phyloP scores from a whole-genome alignment of 35 echinoderm and acorn worm genomes.

The Nesometra sesokonis region DNA sequence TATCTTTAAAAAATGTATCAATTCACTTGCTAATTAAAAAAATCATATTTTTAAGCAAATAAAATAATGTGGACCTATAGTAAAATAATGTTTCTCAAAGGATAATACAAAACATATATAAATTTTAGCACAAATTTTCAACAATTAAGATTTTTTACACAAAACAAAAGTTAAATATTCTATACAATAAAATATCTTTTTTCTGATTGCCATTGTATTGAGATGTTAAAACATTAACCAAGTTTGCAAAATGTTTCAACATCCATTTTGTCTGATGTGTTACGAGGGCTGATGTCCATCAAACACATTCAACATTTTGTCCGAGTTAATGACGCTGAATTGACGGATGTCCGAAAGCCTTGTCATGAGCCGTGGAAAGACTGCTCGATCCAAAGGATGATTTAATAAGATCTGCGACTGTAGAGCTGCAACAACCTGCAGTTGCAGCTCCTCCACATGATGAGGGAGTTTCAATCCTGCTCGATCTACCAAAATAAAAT shows the following conservation, averaged over 20 bases:
- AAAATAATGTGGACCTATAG: too few relatives aligned
- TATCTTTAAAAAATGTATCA: too few relatives aligned
- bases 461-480: constrained; percentile 50
- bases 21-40: too few relatives aligned
- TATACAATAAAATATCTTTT: not conserved
- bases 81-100: too few relatives aligned
- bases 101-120: too few relatives aligned
- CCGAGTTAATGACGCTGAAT: constrained; percentile 93
- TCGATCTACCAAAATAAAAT: constrained; percentile 39
- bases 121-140: not conserved
- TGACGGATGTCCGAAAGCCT: constrained; percentile 78
- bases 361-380: constrained; percentile 84
- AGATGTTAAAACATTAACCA: too few relatives aligned
- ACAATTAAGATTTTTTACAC: not conserved
- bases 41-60: too few relatives aligned
- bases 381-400: constrained; percentile 65
- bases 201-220: not conserved
- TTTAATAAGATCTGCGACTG: constrained; percentile 77
- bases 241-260: too few relatives aligned
- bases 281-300: not conserved
- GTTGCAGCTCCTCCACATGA: constrained; percentile 56
- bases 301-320: constrained; percentile 59
- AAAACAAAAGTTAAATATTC: not conserved
- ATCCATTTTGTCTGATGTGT: too few relatives aligned
- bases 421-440: constrained; percentile 76